These are phyloP conservation scores for Sterrhoptilus dennistouni DNA, from an alignment of 2,113 vertebrate genomes.

Conservation along the genomic window DNA sequence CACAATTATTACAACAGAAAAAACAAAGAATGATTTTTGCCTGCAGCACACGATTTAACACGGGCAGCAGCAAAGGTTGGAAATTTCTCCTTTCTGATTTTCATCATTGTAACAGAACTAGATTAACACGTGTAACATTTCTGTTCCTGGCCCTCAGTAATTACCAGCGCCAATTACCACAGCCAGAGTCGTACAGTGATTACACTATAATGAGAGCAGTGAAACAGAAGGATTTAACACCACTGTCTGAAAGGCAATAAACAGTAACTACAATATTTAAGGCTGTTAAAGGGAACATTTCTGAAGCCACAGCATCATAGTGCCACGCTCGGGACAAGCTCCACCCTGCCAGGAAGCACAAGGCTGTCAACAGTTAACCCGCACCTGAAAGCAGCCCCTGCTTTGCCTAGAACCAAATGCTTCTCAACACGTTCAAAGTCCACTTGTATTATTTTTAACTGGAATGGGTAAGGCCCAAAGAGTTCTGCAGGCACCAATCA, in stretches of 20 bases:
- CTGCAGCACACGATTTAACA: background rate
- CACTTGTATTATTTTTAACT: background rate
- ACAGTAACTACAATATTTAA: background rate
- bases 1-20: background rate
- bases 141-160: background rate
- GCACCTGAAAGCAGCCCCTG: background rate
- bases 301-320: background rate
- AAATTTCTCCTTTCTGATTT: background rate
- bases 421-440: background rate
- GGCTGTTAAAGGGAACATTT: background rate
- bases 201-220: background rate
- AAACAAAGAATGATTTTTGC: background rate
- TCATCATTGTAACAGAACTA: background rate
- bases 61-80: background rate
- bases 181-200: background rate
- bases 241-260: background rate
- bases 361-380: background rate
- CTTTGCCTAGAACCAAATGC: background rate
- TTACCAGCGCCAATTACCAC: background rate
- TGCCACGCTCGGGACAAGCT: background rate
- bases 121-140: background rate
- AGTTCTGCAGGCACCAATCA: background rate
- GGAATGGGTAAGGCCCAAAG: background rate
- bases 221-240: background rate
- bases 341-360: rapidly evolving